Base-by-base conservation (phyloP, 53 echinoderm and acorn worm species). In the Astropecten irregularis region DNA sequence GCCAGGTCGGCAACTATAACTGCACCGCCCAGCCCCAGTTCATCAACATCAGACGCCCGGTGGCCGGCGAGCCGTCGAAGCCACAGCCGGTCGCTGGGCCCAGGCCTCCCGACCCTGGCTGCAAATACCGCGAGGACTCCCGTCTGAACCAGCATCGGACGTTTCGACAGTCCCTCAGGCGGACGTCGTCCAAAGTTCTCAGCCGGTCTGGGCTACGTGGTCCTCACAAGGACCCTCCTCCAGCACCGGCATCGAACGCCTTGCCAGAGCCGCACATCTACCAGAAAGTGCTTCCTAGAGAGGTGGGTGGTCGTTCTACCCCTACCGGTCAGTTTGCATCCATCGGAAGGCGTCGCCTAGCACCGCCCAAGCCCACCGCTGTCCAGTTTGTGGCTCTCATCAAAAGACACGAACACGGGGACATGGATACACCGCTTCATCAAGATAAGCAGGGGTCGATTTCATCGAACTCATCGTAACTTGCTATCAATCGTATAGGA, bases 301-400 rank as follows among this genome's bases (percentile, higher is more conserved):
- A 26, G n/a, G 23, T 19, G 40, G 5, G 57, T 4, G 38, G 22
- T 18, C 4, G 10, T 0, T n/a, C n/a, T n/a, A n/a, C n/a, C n/a
- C n/a, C n/a, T n/a, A n/a, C n/a, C n/a, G 58, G 58, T 1, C 76
- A 76, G 15, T 76, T 76, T n/a, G 76, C 76, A 1, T 23, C 56
- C 14, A 58, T 76, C 37, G 76, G 76, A 4, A 76, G 56, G 57
- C 76, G 57, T 37, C 76, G 58, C 20, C 15, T 2, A 10, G 1
- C 42, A 16, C 27, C 16, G 18, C 57, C 42, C 28, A 76, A 27
- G 40, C 56, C 57, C 35, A 35, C 18, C 9, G 22, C 39, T 26
- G 58, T 76, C 27, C 57, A 71, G 51, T 50, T 51, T 58, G 27
- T n/a, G n/a, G n/a, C n/a, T n/a, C n/a, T n/a, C n/a, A n/a, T n/a